Base-by-base conservation (phyloP, 30 jellyfish, hydroid and myxozoan genomes). In the Chrysaora quinquecirrha region DNA sequence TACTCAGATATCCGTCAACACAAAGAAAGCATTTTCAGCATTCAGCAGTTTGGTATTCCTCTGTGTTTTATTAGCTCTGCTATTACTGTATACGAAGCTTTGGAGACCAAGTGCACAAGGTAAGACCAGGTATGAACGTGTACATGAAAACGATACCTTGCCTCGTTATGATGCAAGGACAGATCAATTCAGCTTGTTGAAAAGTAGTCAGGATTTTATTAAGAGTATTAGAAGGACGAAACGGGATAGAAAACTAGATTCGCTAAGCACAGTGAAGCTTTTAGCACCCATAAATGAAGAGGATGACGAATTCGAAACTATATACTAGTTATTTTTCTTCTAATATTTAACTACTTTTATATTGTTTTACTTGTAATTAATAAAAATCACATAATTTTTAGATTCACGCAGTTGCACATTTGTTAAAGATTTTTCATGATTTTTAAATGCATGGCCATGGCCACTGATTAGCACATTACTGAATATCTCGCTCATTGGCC, bases 261-360 rank as follows among this genome's bases (percentile, higher is more conserved):
- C 87, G 6, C 64, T 31, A 29, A 34, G 82, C 38, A 66, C 65
- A 34, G 66, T 89, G 58, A 73, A 64, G 27, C 84, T 89, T 19
- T 33, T 89, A 35, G 82, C 91, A 11, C 97, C 97, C 16, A 89
- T 89, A n/a, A 73, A 68, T 0, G 97, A 89, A 80, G 95, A 89
- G 23, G 87, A 65, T 11, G 70, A 64, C 33, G 89, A 87, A n/a
- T n/a, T n/a, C n/a, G n/a, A n/a, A n/a, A n/a, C n/a, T n/a, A n/a
- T n/a, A n/a, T n/a, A n/a, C n/a, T n/a, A n/a, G n/a, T n/a, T n/a
- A n/a, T n/a, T n/a, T n/a, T n/a, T n/a, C n/a, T n/a, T n/a, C n/a
- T n/a, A n/a, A n/a, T n/a, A n/a, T n/a, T n/a, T n/a, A n/a, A n/a
- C n/a, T n/a, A n/a, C n/a, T n/a, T n/a, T n/a, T n/a, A n/a, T n/a